Percentiles rank a stretch among this genome's conserved stretches.
phyloP scores from a whole-genome alignment of 2,113 vertebrate genomes.

The Hypomesus transpacificus region DNA sequence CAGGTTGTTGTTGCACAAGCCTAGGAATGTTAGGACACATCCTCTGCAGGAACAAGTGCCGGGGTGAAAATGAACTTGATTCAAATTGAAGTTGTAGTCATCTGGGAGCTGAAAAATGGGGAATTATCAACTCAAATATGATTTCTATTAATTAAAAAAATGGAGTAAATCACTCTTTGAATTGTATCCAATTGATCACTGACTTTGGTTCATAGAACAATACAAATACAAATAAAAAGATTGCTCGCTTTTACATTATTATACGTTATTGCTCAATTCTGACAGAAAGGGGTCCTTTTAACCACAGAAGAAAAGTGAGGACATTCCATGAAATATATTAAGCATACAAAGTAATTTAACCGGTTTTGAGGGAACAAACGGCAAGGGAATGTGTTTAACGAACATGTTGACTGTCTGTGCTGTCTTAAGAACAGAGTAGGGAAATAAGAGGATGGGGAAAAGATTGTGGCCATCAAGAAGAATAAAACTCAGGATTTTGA shows the following conservation, averaged over 20 bases:
- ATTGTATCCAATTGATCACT: background rate
- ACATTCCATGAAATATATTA: too few species aligned
- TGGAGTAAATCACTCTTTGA: background rate
- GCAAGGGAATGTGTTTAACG: conserved; percentile 55
- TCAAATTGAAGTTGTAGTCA: conserved; percentile 20
- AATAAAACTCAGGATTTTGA: conserved; percentile 34
- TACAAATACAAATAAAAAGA: background rate
- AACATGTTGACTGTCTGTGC: conserved; percentile 15
- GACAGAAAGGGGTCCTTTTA: conserved; percentile 40
- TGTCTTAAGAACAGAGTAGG: conserved; percentile 22
- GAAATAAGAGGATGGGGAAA: conserved; percentile 27
- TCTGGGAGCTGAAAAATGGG: background rate
- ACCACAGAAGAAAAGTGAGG: background rate
- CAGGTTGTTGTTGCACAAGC: conserved; percentile 63
- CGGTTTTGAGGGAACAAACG: conserved; percentile 34
- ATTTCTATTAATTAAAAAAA: background rate
- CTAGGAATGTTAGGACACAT: conserved; percentile 41
- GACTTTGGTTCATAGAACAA: background rate
- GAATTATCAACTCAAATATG: background rate
- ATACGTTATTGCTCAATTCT: conserved; percentile 73
- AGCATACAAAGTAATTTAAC: conserved; percentile 11
- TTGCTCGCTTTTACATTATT: conserved; percentile 37
- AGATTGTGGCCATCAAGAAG: conserved; percentile 34
- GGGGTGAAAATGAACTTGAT: conserved; percentile 18
- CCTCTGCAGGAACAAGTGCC: background rate